phyloP scores from a whole-genome alignment of 2,113 vertebrate genomes.

The Falcunculus frontatus region DNA sequence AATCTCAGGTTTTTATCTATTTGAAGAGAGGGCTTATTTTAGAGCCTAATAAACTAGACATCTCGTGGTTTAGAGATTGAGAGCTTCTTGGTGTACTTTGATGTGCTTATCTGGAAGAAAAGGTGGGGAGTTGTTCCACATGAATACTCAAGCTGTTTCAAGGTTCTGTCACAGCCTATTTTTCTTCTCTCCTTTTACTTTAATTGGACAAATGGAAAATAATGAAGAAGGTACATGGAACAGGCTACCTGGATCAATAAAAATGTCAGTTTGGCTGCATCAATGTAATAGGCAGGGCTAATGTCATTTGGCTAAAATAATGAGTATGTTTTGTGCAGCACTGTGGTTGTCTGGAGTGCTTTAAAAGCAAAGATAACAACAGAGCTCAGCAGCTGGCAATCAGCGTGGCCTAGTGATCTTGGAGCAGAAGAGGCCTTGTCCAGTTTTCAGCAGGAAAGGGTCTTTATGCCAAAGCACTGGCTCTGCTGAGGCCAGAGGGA shows the following conservation, averaged over 20 bases:
- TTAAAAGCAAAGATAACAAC: neutral
- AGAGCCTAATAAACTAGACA: neutral
- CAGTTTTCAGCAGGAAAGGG: neutral
- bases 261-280: neutral
- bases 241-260: constrained; percentile 9
- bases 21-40: constrained; percentile 1
- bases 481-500: neutral
- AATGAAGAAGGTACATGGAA: neutral
- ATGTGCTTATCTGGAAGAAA: constrained; percentile 1
- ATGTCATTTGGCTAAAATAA: constrained; percentile 16
- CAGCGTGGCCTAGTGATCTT: neutral
- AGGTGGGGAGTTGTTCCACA: neutral
- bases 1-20: neutral
- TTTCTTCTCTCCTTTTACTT: neutral
- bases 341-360: neutral
- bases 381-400: neutral
- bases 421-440: neutral
- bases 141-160: neutral
- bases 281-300: neutral
- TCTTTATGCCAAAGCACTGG: neutral
- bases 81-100: neutral
- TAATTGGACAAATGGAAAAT: constrained; percentile 41
- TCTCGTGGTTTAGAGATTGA: neutral
- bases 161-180: neutral
- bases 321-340: neutral